phyloP scores from a whole-genome alignment of 2,797 vertebrate species.

The Acipenser oxyrinchus region DNA sequence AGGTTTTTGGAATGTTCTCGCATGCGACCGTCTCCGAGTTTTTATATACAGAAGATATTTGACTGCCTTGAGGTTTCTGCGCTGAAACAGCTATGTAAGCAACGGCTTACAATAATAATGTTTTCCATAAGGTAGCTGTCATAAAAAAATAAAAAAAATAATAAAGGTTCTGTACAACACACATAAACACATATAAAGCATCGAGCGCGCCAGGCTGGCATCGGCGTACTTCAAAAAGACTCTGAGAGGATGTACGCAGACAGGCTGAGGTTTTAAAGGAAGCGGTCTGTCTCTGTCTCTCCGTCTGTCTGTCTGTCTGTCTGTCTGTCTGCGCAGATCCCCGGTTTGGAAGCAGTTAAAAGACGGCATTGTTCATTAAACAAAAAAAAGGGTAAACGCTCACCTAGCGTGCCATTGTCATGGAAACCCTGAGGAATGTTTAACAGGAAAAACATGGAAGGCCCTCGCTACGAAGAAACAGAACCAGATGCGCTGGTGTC shows the following conservation, averaged over 20 bases:
- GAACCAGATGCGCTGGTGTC: conserved; percentile 57
- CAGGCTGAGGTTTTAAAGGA: no score
- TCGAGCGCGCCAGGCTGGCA: no score
- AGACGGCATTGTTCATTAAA: not conserved
- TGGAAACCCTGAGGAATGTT: conserved; percentile 50
- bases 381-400: conserved; percentile 15
- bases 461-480: conserved; percentile 41
- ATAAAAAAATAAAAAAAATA: not conserved
- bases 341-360: not conserved
- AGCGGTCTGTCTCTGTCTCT: conserved; percentile 32
- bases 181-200: no score
- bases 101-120: not conserved
- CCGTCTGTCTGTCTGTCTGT: conserved; percentile 28
- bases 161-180: no score
- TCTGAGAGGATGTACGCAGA: no score
- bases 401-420: conserved; percentile 47
- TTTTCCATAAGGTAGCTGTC: not conserved
- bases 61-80: not conserved
- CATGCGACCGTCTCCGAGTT: not conserved
- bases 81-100: not conserved
- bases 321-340: conserved; percentile 15
- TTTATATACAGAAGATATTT: not conserved
- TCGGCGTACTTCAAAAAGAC: no score
- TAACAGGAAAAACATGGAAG: conserved; percentile 48
- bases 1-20: not conserved